A percentile compares a stretch with the other conserved stretches of the same genome.
Conservation (phyloP, 2,888 invertebrate genomes). For the Crematogaster levior region DNA sequence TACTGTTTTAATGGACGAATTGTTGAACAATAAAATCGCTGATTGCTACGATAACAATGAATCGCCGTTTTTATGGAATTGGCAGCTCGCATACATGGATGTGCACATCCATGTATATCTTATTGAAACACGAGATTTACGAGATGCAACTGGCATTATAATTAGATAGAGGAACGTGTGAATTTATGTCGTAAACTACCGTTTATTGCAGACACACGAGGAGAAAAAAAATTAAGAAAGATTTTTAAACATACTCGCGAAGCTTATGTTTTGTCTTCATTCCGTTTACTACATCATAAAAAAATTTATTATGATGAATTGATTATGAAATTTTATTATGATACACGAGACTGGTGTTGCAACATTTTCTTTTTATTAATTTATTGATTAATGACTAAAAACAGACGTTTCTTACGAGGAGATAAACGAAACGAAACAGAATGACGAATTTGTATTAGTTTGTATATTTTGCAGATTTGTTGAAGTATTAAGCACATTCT, state of each 20-base stretch:
- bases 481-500: conserved; percentile 22
- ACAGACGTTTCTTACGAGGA: conserved; percentile 62
- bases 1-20: conserved; percentile 59
- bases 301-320: no score
- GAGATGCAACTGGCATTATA: not conserved
- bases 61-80: conserved; percentile 65
- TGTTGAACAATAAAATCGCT: conserved; percentile 60
- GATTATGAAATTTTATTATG: conserved; percentile 11
- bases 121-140: not conserved
- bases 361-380: conserved; percentile 65
- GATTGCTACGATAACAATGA: conserved; percentile 48
- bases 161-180: not conserved
- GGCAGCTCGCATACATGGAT: conserved; percentile 61
- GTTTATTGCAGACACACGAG: conserved; percentile 14
- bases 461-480: conserved; percentile 61
- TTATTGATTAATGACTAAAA: conserved; percentile 55
- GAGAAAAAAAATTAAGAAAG: conserved; percentile 8
- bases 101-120: conserved; percentile 40
- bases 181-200: not conserved
- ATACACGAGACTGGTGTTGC: not conserved
- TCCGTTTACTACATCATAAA: not conserved
- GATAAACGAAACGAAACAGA: conserved; percentile 45
- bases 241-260: not conserved
- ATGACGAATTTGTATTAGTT: conserved; percentile 47
- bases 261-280: not conserved